Conservation (phyloP, 2,113 vertebrate genomes). For the Cyanoramphus novaezelandiae region DNA sequence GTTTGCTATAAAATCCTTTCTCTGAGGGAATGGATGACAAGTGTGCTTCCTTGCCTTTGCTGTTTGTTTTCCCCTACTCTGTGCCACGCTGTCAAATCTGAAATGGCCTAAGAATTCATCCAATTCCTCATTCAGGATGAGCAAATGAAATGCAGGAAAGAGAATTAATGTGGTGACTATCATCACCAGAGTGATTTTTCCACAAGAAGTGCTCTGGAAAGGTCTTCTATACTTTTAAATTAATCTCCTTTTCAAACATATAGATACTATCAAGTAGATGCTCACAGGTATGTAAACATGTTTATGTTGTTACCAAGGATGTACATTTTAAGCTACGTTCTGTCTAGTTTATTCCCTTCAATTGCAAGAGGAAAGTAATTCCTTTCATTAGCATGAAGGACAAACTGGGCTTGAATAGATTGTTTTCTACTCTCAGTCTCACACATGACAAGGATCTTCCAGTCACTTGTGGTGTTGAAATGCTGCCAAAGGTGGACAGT, state of each 20-base stretch:
- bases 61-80: not conserved
- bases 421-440: not conserved
- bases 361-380: not conserved
- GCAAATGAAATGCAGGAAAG: constrained; percentile 15
- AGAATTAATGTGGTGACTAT: not conserved
- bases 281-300: not conserved
- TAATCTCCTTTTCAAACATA: not conserved
- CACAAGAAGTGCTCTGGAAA: not conserved
- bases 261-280: not conserved
- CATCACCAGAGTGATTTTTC: not conserved
- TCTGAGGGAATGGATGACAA: not conserved
- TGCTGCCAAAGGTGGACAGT: not conserved
- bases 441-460: not conserved
- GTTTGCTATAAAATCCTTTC: not conserved
- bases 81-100: not conserved
- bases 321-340: not conserved
- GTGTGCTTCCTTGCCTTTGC: not conserved
- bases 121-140: not conserved
- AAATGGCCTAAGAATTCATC: constrained; percentile 13
- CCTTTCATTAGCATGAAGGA: not conserved
- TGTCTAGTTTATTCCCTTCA: not conserved
- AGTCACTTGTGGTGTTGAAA: not conserved
- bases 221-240: not conserved
- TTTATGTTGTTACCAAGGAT: not conserved
- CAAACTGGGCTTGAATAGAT: not conserved